Conservation (phyloP, 1,140 invertebrate genomes). For the Popillia japonica region DNA sequence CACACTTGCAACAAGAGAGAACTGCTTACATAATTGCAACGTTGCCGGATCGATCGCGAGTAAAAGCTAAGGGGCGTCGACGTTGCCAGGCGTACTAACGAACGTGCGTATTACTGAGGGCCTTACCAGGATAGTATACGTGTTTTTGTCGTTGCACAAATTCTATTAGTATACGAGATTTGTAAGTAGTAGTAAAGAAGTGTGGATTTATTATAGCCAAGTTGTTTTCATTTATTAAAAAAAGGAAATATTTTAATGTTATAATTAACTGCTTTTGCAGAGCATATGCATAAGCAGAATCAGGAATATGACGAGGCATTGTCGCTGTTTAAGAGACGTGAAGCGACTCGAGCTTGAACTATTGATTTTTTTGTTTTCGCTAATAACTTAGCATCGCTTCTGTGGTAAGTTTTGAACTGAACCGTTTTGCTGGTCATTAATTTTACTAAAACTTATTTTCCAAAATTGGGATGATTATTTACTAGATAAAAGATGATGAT, state of each 20-base stretch:
- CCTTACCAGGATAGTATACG: not conserved
- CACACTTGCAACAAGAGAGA: slow-evolving; percentile 52
- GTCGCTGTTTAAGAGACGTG: not conserved
- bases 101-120: not conserved
- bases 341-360: not conserved
- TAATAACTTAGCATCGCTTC: not conserved
- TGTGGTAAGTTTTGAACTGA: too few relatives aligned
- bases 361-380: slow-evolving; percentile 21
- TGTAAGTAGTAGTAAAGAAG: too few relatives aligned
- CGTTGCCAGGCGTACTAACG: slow-evolving; percentile 34
- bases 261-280: not conserved
- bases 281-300: not conserved
- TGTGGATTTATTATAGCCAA: too few relatives aligned
- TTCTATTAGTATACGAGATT: not conserved
- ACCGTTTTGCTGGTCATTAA: too few relatives aligned
- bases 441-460: too few relatives aligned
- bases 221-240: not conserved
- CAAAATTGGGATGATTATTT: too few relatives aligned
- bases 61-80: slow-evolving; percentile 14
- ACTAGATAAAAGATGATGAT: too few relatives aligned
- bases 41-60: slow-evolving; percentile 45
- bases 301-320: not conserved
- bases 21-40: slow-evolving; percentile 56
- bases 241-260: not conserved
- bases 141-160: not conserved